Percentiles rank a stretch among this genome's conserved stretches.
These are phyloP conservation scores for Coenonympha arcania DNA, from an alignment of 2,888 invertebrate genomes.

Conservation along the genomic window DNA sequence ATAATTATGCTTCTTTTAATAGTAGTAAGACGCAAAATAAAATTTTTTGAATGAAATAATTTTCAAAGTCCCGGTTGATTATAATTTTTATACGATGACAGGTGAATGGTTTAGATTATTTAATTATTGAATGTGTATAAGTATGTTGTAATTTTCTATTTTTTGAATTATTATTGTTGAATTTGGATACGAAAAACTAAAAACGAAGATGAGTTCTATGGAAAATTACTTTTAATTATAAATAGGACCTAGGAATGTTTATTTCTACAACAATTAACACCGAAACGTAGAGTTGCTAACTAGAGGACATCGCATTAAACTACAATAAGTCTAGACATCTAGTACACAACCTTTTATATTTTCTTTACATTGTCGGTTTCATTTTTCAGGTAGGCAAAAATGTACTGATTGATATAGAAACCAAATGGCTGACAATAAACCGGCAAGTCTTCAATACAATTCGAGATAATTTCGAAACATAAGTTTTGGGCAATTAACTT, in stretches of 20 bases:
- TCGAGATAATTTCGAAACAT: no score
- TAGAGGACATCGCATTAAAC: slow-evolving; percentile 21
- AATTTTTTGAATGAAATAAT: no score
- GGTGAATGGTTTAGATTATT: no score
- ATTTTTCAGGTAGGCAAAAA: neutral
- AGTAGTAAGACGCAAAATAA: no score
- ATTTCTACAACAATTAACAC: slow-evolving; percentile 7
- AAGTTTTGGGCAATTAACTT: no score
- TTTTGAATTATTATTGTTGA: neutral
- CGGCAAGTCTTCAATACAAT: neutral
- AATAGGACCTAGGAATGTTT: no score
- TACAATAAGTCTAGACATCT: slow-evolving; percentile 38
- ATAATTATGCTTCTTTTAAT: no score
- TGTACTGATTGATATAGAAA: slow-evolving; percentile 7
- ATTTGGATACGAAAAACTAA: neutral
- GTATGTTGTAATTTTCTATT: neutral
- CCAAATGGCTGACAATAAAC: neutral
- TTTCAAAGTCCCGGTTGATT: no score
- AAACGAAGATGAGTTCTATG: neutral
- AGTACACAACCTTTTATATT: slow-evolving; percentile 53
- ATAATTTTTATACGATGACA: no score
- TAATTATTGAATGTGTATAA: neutral
- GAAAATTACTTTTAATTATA: neutral
- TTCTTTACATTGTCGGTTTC: slow-evolving; percentile 1
- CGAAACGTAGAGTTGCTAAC: neutral